Base-by-base conservation (phyloP, 2,888 invertebrate species). In the Malthinus flaveolus region DNA sequence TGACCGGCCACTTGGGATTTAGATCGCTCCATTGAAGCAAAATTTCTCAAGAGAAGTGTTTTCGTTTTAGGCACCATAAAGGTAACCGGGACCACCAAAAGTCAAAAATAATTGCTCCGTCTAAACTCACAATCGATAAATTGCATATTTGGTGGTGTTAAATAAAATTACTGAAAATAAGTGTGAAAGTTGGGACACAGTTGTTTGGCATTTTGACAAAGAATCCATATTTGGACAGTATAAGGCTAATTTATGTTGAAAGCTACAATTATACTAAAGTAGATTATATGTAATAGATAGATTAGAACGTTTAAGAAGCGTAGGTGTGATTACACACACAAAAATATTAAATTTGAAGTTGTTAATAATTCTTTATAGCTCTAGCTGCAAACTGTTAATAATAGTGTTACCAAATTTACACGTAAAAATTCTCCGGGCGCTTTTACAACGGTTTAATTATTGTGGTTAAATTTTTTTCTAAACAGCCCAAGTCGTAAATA, bases 241-340 rank as follows among this genome's bases (percentile, higher is more conserved):
- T 47, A 37, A 47, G 47, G 48, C 34, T 55, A 48, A 55, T 48
- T 42, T 42, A 48, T 55, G 54, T 49, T 39, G 48, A 42, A 55
- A 49, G 39, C 15, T 13, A 36, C 47, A 47, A 55, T 55, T 55
- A 55, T 47, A 45, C 45, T 11, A 11, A 53, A 47, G 53, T 47
- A 53, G 46, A 55, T 55, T 55, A 48, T 34, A 13, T 48, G 48
- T 48, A 39, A 48, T 23, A 47, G 23, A 33, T 42, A 39, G 10
- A 10, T 34, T 53, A 31, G 23, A 42, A 15, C 23, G 13, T 42
- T 42, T 42, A 23, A 13, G 13, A 5, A n/a, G 23, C 23, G 39
- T 42, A 42, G 39, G 39, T 42, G 39, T 12, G 13, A 15, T 42
- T 42, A 42, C 23, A 42, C 23, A 13, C 6, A 42, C 13, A 42